Evolutionary conservation across 1,140 invertebrate genomes (phyloP), one percentile per base, ranked within the genome.

Genomic region (Conus betulinus): DNA sequence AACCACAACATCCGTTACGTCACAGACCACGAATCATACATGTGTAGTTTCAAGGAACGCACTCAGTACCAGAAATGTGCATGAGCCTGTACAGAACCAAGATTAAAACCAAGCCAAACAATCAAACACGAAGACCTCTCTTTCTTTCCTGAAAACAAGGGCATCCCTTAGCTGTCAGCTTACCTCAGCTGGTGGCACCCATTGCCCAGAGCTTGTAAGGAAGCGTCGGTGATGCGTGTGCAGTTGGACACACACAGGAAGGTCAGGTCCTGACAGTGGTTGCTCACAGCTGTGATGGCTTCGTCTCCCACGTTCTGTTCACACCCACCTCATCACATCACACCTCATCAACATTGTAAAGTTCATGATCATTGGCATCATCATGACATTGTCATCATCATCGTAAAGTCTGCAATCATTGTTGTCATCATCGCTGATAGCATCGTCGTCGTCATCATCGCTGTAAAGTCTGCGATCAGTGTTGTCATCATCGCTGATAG

Each of bases 211-310:
- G 98, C 97, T 90, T 98, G 96, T 79, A 99, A 96, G 55, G 98
- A 96, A 57, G 97, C 96, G 96, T 99, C 99, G 57, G 98, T 99
- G 67, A 99, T 96, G 91, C 98, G 97, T 78, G 96, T 96, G 96
- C 99, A 99, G n/a, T 98, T 98, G 53, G 98, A 99, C 86, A 99
- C 96, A 96, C 98, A 99, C 39, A 99, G 96, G n/a, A 98, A 98
- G 87, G 97, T 97, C 89, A 99, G 95, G 94, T 97, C 96, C 90
- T 96, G 96, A 96, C 98, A 99, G 93, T 97, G 96, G 90, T 97
- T 97, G 53, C 98, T 97, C 91, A 99, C 96, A 91, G 96, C 96
- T 91, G 97, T 96, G 79, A 99, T 97, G 63, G 97, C 97, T 92
- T 98, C 97, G 95, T 99, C 98, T 91, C 97, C 97, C 93, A 99